Evolutionary conservation across 2,113 vertebrate genomes (phyloP), one percentile per base, ranked within the genome.

Genomic region (Oceanodroma tethys): DNA sequence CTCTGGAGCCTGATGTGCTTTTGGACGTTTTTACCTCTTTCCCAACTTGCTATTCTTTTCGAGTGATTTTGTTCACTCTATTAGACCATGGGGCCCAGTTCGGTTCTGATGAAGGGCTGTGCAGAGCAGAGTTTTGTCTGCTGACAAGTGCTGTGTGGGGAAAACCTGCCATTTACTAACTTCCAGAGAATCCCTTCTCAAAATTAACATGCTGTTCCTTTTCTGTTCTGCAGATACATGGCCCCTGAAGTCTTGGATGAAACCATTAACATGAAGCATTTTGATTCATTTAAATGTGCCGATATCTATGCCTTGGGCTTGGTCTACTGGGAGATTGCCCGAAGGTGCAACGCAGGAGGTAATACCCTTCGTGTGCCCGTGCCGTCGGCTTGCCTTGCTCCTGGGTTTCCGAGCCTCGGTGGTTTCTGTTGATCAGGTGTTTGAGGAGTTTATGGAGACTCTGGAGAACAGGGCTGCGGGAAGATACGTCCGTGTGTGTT

Each of bases 261-360:
- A 97, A 99, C 99, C 66, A 99, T 99, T 96, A 99, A 99, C 97
- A 99, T 99, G 99, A 99, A 99, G 95, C 99, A 99, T 97, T 99
- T 99, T 79, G 99, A 99, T 89, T 99, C 99, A 8, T 99, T 99
- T 95, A 99, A 99, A 94, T 99, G 99, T 94, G 99, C 99, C 0
- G 99, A 99, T 94, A 99, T 99, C 91, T 99, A 99, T 2, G 99
- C 99, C 42, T 96, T 99, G 70, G 99, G 99, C 42, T 98, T 99
- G 79, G 99, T 99, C 11, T 99, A 99, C 82, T 99, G 99, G 99
- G 99, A 99, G 98, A 99, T 99, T 19, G 99, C 99, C 0, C 99
- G 99, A 14, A 99, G 99, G 81, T 99, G 99, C 98, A 99, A 99
- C 2, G 97, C 99, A 30, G 99, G 99, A 99, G 99, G 99, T 99